Percentiles rank a stretch among this genome's conserved stretches.
These are phyloP conservation scores for Drosophila prosaltans DNA, from an alignment of 1,140 invertebrate species.

Conservation along the genomic window DNA sequence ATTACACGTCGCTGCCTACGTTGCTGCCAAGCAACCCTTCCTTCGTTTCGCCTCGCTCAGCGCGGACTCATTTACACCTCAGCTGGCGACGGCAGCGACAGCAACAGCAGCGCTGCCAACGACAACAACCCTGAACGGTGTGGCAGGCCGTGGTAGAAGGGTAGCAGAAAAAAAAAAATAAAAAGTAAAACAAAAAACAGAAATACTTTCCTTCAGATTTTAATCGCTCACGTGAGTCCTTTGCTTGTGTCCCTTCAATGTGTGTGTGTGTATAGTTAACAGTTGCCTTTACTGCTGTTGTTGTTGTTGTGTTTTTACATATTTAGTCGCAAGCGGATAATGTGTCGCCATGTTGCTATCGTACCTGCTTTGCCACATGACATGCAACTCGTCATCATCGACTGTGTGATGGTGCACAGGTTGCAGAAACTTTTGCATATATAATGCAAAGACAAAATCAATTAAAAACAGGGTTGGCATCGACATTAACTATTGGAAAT, in stretches of 20 bases:
- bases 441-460: slow-evolving; percentile 39
- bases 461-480: not conserved
- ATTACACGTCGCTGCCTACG: slow-evolving; percentile 68
- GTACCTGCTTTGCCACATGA: slow-evolving; percentile 22
- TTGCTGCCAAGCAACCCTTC: slow-evolving; percentile 51
- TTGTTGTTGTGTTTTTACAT: slow-evolving; percentile 43
- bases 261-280: slow-evolving; percentile 15
- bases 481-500: not conserved
- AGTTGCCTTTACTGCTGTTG: slow-evolving; percentile 19
- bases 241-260: slow-evolving; percentile 24
- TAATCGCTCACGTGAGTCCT: slow-evolving; percentile 79
- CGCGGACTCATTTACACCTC: slow-evolving; percentile 75
- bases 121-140: slow-evolving; percentile 48
- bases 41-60: slow-evolving; percentile 4
- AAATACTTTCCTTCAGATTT: slow-evolving; percentile 79
- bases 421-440: slow-evolving; percentile 50
- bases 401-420: slow-evolving; percentile 24
- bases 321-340: slow-evolving; percentile 70
- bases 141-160: slow-evolving; percentile 29
- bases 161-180: slow-evolving; percentile 21
- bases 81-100: slow-evolving; percentile 41
- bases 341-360: slow-evolving; percentile 67
- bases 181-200: slow-evolving; percentile 48
- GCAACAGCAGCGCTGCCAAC: slow-evolving; percentile 29
- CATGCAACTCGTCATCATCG: slow-evolving; percentile 42